phyloP scores from a whole-genome alignment of 1,140 invertebrate genomes.

The Dolichoris vasculosae region DNA sequence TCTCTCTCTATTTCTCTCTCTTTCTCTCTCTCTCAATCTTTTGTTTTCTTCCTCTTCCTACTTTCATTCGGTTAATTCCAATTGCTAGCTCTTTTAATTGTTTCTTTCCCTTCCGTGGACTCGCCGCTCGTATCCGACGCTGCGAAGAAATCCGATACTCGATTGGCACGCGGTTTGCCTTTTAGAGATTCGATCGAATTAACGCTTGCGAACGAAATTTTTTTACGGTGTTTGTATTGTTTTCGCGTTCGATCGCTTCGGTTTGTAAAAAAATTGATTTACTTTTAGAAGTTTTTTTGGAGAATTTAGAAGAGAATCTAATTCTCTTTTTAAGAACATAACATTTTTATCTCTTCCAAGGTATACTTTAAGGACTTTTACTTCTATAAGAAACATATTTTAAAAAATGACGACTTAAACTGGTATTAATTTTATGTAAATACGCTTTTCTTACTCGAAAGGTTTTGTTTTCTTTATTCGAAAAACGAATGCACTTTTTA shows the following conservation, averaged over 20 bases:
- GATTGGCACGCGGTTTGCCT: neutral
- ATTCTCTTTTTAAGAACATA: neutral
- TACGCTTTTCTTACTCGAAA: neutral
- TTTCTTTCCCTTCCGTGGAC: constrained; percentile 30
- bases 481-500: neutral
- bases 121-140: neutral
- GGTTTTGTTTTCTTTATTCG: no score
- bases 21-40: constrained; percentile 26
- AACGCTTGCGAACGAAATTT: neutral
- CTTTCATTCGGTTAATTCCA: constrained; percentile 45
- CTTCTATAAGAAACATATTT: no score
- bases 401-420: neutral
- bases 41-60: constrained; percentile 52
- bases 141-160: constrained; percentile 29
- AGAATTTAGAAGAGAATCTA: no score
- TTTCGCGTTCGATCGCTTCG: neutral
- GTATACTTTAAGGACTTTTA: no score
- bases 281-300: neutral
- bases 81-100: constrained; percentile 40
- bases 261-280: neutral
- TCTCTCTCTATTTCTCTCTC: neutral
- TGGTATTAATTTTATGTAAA: neutral
- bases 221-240: neutral
- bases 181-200: neutral
- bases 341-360: no score